Conservation (phyloP, 2,888 invertebrate species). For the Thera obeliscata region DNA sequence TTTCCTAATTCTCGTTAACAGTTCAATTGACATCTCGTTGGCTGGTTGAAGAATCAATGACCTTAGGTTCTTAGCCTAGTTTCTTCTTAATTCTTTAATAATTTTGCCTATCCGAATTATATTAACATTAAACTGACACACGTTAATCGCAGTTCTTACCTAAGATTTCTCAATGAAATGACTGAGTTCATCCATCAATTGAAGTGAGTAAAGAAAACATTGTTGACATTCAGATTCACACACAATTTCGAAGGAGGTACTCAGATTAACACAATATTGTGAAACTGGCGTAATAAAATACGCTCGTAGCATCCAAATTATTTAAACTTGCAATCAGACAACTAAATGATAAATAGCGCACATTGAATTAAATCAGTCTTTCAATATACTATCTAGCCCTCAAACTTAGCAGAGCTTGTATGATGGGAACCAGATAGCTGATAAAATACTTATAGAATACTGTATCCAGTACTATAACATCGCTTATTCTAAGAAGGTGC, state of each 20-base stretch:
- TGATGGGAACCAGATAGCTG: no score
- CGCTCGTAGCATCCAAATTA: neutral
- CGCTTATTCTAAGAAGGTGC: neutral
- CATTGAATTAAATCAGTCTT: no score
- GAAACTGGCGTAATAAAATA: neutral
- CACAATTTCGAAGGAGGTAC: neutral
- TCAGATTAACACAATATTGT: neutral
- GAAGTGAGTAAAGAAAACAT: neutral
- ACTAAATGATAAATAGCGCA: no score
- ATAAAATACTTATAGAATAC: no score
- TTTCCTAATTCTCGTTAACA: constrained; percentile 8
- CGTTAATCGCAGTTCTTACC: no score
- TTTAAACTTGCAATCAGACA: no score
- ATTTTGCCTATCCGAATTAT: no score
- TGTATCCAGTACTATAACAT: neutral
- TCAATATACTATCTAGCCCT: no score
- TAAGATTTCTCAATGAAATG: neutral
- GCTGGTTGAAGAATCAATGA: constrained; percentile 7
- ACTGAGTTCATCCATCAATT: neutral
- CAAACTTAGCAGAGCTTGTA: no score
- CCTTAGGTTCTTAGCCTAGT: constrained; percentile 2
- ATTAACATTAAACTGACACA: no score
- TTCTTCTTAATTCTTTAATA: neutral
- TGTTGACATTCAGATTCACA: neutral
- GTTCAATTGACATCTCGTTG: constrained; percentile 5